A percentile compares a stretch with the other conserved stretches of the same genome.
Conservation (phyloP, 2,797 vertebrate species). For the Crypturellus tataupa region DNA sequence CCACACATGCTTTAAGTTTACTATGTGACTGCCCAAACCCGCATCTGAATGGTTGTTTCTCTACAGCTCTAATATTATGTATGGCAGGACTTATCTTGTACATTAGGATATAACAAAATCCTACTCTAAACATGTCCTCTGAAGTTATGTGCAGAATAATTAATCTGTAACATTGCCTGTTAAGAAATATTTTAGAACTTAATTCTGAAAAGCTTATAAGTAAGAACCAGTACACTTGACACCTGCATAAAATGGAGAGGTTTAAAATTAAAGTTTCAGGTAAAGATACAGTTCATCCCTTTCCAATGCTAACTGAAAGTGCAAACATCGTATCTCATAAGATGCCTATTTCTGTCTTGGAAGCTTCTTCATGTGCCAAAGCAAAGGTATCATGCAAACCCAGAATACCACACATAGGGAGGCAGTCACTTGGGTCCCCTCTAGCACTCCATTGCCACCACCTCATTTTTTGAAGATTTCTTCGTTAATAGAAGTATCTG, state of each 20-base stretch:
- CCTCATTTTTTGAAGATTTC: neutral
- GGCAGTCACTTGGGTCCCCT: neutral
- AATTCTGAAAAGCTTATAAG: neutral
- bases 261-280: conserved; percentile 5
- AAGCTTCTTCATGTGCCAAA: neutral
- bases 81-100: neutral
- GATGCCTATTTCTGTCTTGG: neutral
- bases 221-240: neutral
- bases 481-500: neutral
- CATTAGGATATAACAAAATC: neutral
- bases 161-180: neutral
- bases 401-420: neutral
- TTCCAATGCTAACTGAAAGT: neutral
- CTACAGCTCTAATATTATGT: neutral
- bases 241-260: neutral
- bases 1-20: neutral
- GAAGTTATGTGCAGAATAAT: neutral
- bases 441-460: neutral
- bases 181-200: neutral
- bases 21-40: neutral
- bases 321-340: neutral
- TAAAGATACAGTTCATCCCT: neutral
- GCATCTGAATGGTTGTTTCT: neutral
- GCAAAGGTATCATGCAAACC: neutral
- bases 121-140: neutral